Conservation (phyloP, 2,797 vertebrate genomes). For the Yasuhikotakia modesta region DNA sequence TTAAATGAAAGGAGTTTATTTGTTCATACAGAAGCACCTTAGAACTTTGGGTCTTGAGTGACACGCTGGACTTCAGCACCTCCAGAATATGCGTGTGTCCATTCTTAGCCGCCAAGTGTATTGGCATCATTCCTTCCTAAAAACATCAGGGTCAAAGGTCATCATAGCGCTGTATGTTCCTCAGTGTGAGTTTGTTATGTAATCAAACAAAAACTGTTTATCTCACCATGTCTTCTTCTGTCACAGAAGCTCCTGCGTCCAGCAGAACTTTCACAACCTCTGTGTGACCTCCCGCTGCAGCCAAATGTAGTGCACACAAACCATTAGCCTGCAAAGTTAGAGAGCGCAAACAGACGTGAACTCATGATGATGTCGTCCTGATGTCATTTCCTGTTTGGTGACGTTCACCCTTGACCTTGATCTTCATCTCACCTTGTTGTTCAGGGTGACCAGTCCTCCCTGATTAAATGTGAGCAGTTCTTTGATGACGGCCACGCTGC, state of each 20-base stretch:
- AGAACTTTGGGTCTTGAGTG: constrained; percentile 63
- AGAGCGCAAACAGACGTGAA: background rate
- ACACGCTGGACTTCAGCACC: constrained; percentile 64
- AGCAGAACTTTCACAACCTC: constrained; percentile 68
- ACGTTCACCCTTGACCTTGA: background rate
- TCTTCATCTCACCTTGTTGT: constrained; percentile 69
- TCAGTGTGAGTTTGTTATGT: background rate
- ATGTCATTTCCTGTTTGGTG: background rate
- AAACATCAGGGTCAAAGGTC: constrained; percentile 25
- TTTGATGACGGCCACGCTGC: constrained; percentile 67
- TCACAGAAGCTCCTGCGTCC: constrained; percentile 66
- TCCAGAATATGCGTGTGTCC: constrained; percentile 70
- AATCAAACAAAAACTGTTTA: too few species aligned
- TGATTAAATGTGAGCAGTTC: constrained; percentile 68
- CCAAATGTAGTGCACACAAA: constrained; percentile 67
- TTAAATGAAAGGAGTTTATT: background rate
- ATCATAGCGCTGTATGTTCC: too few species aligned
- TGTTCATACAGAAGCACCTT: constrained; percentile 55
- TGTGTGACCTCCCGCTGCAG: constrained; percentile 66
- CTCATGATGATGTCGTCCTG: background rate
- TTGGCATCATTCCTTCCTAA: constrained; percentile 69
- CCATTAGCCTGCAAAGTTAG: constrained; percentile 58
- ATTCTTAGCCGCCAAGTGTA: constrained; percentile 68
- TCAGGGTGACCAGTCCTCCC: constrained; percentile 55
- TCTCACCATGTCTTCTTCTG: constrained; percentile 64